Base-by-base conservation (phyloP, 2,888 invertebrate genomes). In the Dromius quadrimaculatus region DNA sequence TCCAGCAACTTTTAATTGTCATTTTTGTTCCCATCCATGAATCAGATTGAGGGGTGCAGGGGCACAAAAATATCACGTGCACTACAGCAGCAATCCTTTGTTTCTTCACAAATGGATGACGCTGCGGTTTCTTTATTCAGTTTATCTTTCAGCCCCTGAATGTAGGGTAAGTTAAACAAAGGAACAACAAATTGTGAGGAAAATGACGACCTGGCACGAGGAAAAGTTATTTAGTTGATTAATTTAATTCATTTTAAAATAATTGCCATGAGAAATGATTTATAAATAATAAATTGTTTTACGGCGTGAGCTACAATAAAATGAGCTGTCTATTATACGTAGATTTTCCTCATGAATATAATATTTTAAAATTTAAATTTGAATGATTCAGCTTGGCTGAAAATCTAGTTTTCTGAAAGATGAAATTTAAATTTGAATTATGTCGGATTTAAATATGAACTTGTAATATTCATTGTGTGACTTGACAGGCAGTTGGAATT, bases 371-470 rank as follows among this genome's bases (percentile, higher is more conserved):
- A n/a, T n/a, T n/a, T n/a, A n/a, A n/a, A n/a, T n/a, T n/a, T n/a
- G n/a, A n/a, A n/a, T n/a, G n/a, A n/a, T n/a, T n/a, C n/a, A n/a
- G n/a, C n/a, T n/a, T n/a, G n/a, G n/a, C n/a, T n/a, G n/a, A n/a
- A n/a, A n/a, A n/a, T n/a, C n/a, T n/a, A n/a, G n/a, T n/a, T n/a
- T n/a, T n/a, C n/a, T n/a, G n/a, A n/a, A n/a, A n/a, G 50, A 34
- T 63, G 63, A 63, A 63, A 63, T 63, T 41, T 43, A 17, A 63
- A 63, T 63, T 63, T 45, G 32, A 63, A 63, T 63, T 45, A 63
- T 45, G 41, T 15, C 63, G 45, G 43, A 63, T 45, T 63, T 45
- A 63, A 63, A 63, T 63, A 63, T 63, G 43, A 63, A 63, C 63
- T 63, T 63, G 45, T 63, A 45, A 63, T 45, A 63, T 11, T 3